Conservation (phyloP, 2,113 vertebrate genomes). For the Notarius lentiginosus region DNA sequence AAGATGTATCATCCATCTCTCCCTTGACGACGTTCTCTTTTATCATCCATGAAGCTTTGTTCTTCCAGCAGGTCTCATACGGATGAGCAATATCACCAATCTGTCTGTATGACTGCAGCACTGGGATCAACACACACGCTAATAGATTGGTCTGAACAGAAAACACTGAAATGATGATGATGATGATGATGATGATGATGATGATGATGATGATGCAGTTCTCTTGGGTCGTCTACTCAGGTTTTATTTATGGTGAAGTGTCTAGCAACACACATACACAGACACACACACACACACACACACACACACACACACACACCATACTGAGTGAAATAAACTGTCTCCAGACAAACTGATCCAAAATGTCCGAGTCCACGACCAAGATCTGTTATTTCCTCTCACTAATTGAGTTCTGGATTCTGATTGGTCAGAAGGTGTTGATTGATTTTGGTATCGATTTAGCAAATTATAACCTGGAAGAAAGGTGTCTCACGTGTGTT, state of each 20-base stretch:
- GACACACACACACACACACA: too few relatives aligned
- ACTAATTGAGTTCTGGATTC: neutral
- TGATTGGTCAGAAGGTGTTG: neutral
- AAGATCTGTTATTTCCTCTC: neutral
- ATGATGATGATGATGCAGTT: neutral
- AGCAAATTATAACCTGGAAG: neutral
- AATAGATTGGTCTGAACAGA: neutral
- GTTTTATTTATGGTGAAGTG: neutral
- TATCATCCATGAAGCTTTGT: constrained; percentile 10
- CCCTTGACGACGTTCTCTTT: neutral
- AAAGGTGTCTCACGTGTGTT: neutral
- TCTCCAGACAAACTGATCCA: neutral
- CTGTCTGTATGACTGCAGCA: constrained; percentile 1
- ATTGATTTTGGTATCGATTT: neutral
- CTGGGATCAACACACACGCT: constrained; percentile 7
- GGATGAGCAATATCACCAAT: constrained; percentile 6
- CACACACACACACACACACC: neutral
- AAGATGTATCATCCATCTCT: neutral
- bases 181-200: neutral
- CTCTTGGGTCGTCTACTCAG: neutral
- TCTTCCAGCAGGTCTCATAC: constrained; percentile 2
- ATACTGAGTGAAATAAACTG: too few relatives aligned
- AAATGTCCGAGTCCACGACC: neutral
- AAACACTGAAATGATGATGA: constrained; percentile 14
- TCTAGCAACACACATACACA: neutral